A percentile compares a stretch with the other conserved stretches of the same genome.
These are phyloP conservation scores for Rhopalosiphum nymphaeae DNA, from an alignment of 2,888 invertebrate genomes.

Conservation along the genomic window DNA sequence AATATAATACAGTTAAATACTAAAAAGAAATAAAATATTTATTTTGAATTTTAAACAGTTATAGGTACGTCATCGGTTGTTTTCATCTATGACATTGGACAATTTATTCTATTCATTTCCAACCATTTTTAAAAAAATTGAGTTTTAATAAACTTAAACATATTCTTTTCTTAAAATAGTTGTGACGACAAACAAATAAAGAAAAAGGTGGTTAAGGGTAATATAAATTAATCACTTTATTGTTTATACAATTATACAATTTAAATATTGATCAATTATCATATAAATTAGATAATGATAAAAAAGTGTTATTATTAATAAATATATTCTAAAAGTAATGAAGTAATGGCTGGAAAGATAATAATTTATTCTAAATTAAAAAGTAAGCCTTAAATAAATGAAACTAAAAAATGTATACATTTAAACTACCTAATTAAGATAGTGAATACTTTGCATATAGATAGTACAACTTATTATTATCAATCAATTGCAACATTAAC, in stretches of 20 bases:
- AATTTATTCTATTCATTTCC: too few species aligned
- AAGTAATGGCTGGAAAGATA: background rate
- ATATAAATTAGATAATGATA: background rate
- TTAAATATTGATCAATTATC: background rate
- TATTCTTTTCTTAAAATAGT: background rate
- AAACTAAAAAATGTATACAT: background rate
- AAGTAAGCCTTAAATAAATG: background rate
- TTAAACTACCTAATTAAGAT: background rate
- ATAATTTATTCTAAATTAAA: background rate
- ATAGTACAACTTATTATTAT: background rate
- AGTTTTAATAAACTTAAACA: background rate
- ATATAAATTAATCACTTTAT: background rate
- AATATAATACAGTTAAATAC: background rate
- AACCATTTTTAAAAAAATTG: too few species aligned
- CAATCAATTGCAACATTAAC: background rate
- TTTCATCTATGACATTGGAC: too few species aligned
- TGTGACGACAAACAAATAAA: background rate
- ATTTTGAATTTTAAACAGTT: too few species aligned
- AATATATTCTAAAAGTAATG: background rate
- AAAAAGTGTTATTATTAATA: background rate
- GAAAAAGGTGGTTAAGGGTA: background rate
- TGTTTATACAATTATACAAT: background rate
- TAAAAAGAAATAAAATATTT: background rate
- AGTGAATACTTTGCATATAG: background rate
- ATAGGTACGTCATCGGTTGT: too few species aligned